Conservation (phyloP, 1,140 invertebrate species). For the Antheraea mylitta region DNA sequence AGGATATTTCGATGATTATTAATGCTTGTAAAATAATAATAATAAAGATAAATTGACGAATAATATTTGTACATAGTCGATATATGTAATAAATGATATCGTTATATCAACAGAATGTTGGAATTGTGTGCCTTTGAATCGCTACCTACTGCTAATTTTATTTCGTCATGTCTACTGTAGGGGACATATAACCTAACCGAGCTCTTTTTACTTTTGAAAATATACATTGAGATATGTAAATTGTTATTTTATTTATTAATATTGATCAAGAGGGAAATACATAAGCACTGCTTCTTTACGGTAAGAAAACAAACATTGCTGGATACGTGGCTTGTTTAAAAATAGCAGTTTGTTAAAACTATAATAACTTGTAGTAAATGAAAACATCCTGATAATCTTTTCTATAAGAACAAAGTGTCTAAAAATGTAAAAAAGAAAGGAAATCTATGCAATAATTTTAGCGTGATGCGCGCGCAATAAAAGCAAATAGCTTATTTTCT, state of each 20-base stretch:
- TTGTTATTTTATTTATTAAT: neutral
- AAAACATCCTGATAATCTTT: no score
- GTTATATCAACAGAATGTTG: neutral
- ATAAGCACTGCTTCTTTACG: no score
- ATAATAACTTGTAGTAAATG: no score
- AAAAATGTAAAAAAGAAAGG: no score
- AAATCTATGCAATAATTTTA: no score
- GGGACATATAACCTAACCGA: neutral
- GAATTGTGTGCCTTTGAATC: slow-evolving; percentile 7
- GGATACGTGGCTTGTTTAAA: no score
- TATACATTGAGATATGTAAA: neutral
- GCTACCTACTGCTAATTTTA: slow-evolving; percentile 7
- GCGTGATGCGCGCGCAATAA: no score
- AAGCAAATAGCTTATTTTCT: no score
- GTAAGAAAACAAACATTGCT: no score
- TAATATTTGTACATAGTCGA: slow-evolving; percentile 71
- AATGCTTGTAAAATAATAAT: slow-evolving; percentile 10
- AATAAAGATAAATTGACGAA: slow-evolving; percentile 9
- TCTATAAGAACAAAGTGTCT: no score
- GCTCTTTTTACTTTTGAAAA: slow-evolving; percentile 13
- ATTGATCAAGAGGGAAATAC: no score
- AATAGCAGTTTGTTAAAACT: no score
- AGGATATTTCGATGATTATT: neutral
- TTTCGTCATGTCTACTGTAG: slow-evolving; percentile 7
- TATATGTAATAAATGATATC: slow-evolving; percentile 50